Evolutionary conservation across 2,113 vertebrate genomes (phyloP).

Genomic region (Neodon shergylaensis): DNA sequence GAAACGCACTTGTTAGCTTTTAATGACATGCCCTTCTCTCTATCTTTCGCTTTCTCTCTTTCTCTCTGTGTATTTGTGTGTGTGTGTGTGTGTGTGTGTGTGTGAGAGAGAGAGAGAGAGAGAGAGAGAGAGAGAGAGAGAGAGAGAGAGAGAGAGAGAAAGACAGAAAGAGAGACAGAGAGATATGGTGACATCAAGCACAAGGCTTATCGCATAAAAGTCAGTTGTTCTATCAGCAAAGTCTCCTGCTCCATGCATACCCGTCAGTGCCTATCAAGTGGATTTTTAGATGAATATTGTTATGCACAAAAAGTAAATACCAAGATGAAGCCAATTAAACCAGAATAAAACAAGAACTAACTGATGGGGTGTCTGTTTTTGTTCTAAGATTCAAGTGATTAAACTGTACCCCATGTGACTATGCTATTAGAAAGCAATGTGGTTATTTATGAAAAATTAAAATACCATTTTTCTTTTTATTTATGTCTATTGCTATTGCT

Average conservation of each 20-base stretch:
- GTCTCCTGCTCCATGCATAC: background rate
- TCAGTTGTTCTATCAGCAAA: background rate
- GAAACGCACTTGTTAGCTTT: background rate
- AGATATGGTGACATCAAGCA: background rate
- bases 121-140: no score
- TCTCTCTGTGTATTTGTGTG: background rate
- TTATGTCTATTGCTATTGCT: background rate
- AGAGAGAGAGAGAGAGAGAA: no score
- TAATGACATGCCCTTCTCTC: rapidly evolving
- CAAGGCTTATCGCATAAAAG: background rate
- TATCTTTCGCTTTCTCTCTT: rapidly evolving
- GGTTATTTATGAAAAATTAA: conserved; percentile 26
- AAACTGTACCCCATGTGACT: background rate
- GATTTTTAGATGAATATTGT: background rate
- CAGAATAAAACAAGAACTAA: background rate
- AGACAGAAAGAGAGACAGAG: no score
- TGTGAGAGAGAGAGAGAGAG: background rate
- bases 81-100: background rate
- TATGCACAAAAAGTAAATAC: background rate
- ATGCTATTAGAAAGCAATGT: background rate
- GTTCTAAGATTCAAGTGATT: background rate
- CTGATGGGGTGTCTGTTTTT: background rate
- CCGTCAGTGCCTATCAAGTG: background rate
- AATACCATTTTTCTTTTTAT: conserved; percentile 17
- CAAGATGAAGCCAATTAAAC: conserved; percentile 13